phyloP scores from a whole-genome alignment of 2,113 vertebrate genomes.

The Struthidea cinerea region DNA sequence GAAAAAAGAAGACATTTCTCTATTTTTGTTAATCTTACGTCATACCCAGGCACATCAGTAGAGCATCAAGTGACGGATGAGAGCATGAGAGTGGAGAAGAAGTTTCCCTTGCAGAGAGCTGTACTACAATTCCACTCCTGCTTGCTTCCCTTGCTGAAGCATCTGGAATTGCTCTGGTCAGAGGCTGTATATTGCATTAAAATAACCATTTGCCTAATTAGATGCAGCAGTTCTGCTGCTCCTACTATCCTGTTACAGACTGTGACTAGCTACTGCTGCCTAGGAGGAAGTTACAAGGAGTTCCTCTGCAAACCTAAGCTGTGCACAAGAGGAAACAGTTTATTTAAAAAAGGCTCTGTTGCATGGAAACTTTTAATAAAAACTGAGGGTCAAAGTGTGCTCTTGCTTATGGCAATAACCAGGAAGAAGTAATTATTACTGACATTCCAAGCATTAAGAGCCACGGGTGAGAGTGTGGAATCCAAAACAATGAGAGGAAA shows the following conservation, averaged over 20 bases:
- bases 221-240: conserved; percentile 19
- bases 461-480: background rate
- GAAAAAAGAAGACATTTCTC: background rate
- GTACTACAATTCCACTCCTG: background rate
- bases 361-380: background rate
- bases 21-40: background rate
- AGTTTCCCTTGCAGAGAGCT: background rate
- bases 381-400: background rate
- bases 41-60: background rate
- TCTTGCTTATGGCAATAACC: background rate
- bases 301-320: background rate
- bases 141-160: background rate
- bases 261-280: background rate
- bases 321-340: background rate
- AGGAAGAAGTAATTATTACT: background rate
- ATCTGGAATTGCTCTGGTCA: conserved; percentile 23
- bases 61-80: background rate
- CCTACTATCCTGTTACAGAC: background rate
- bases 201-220: background rate
- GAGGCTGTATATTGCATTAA: background rate
- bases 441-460: background rate
- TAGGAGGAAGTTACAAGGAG: background rate
- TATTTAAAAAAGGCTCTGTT: background rate
- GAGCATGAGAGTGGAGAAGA: background rate
- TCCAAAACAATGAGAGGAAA: background rate